phyloP scores from a whole-genome alignment of 2,797 vertebrate species.

The Diglossa cyanea region DNA sequence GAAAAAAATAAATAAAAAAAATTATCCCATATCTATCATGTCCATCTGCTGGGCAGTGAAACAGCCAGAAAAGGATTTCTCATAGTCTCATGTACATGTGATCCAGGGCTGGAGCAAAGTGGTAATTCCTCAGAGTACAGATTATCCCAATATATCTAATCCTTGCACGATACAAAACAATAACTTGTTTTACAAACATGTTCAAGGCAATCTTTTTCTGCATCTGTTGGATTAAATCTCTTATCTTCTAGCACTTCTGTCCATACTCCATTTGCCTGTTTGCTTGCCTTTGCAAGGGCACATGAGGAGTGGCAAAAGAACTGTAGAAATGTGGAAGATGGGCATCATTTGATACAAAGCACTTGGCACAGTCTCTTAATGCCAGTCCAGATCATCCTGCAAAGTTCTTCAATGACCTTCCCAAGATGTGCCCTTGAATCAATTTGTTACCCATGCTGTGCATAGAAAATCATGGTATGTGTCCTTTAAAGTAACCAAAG shows the following conservation, averaged over 20 bases:
- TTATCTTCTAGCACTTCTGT: neutral
- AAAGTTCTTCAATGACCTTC: neutral
- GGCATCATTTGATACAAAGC: neutral
- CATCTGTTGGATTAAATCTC: neutral
- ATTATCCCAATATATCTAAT: neutral
- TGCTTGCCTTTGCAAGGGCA: neutral
- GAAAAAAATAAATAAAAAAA: neutral
- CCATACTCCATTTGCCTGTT: neutral
- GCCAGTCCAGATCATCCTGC: neutral
- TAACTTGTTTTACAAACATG: neutral
- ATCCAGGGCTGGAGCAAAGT: neutral
- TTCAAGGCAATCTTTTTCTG: neutral
- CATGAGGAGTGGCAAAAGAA: neutral
- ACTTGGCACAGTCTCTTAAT: neutral
- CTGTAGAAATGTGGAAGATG: neutral
- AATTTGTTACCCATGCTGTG: neutral
- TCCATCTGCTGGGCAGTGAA: constrained; percentile 31
- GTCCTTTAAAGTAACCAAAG: neutral
- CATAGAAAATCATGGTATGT: neutral
- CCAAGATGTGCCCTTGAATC: neutral
- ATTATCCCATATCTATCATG: neutral
- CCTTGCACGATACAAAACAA: neutral
- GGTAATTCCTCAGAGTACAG: neutral
- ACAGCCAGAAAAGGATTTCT: neutral
- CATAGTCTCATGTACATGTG: neutral